phyloP scores from a whole-genome alignment of 2,113 vertebrate species.

The Oreochromis aureus region DNA sequence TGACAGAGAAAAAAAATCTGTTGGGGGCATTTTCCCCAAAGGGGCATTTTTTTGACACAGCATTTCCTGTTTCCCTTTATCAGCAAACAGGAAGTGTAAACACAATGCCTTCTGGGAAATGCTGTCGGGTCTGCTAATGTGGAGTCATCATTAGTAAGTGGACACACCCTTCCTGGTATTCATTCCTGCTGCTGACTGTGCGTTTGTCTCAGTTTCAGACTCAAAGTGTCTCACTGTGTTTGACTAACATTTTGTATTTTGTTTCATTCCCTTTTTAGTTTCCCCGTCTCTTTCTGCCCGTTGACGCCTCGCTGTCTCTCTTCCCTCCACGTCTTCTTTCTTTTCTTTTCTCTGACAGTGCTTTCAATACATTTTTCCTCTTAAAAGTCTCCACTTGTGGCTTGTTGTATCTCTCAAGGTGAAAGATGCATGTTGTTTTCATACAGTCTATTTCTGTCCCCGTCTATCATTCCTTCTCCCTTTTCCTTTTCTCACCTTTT shows the following conservation, averaged over 20 bases:
- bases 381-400: not conserved
- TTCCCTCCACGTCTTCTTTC: not conserved
- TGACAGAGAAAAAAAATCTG: not conserved
- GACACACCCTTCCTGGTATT: slow-evolving; percentile 71
- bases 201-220: not conserved
- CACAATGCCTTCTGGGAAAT: slow-evolving; percentile 67
- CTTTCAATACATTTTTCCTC: not conserved
- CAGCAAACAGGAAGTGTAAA: slow-evolving; percentile 62
- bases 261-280: not conserved
- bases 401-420: not conserved
- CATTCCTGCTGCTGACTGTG: not conserved
- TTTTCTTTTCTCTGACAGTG: not conserved
- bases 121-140: slow-evolving; percentile 28
- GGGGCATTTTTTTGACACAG: slow-evolving; percentile 14
- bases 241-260: not conserved
- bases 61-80: slow-evolving; percentile 44
- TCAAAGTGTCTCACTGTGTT: not conserved
- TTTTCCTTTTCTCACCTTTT: slow-evolving; percentile 29
- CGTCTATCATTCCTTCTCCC: not conserved
- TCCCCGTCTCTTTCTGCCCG: not conserved
- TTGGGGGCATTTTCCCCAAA: not conserved
- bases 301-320: not conserved
- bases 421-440: not conserved
- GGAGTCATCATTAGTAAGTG: slow-evolving; percentile 40
- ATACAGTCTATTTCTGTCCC: slow-evolving; percentile 15